Percentiles rank a stretch among this genome's conserved stretches.
These are phyloP conservation scores for Leiothrix lutea DNA, from an alignment of 2,113 vertebrate species.

Conservation along the genomic window DNA sequence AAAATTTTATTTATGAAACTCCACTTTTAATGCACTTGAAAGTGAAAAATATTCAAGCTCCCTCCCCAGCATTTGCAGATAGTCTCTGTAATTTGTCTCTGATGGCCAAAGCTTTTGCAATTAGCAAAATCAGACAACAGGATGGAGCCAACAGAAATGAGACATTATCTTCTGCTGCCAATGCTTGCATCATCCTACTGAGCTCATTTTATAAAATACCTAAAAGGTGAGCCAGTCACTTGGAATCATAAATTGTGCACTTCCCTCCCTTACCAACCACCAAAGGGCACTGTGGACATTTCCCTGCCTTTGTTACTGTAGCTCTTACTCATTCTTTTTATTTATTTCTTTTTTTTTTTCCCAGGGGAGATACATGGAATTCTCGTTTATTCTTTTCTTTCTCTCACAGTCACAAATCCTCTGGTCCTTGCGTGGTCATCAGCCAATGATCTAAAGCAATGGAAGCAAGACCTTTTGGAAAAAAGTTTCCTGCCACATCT, in stretches of 20 bases:
- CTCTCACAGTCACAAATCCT: not conserved
- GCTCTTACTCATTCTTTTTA: not conserved
- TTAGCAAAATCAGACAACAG: slow-evolving; percentile 20
- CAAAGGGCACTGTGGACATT: not conserved
- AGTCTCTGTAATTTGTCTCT: slow-evolving; percentile 6
- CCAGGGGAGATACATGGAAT: not conserved
- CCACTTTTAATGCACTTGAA: not conserved
- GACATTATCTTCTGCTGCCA: slow-evolving; percentile 28
- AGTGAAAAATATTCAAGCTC: not conserved
- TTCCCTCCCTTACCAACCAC: not conserved
- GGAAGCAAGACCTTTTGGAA: not conserved
- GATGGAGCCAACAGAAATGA: slow-evolving; percentile 46
- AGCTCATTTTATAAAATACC: slow-evolving; percentile 40
- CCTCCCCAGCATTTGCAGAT: not conserved
- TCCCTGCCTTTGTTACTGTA: not conserved
- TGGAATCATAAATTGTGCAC: not conserved
- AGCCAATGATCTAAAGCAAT: not conserved
- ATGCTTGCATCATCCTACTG: slow-evolving; percentile 34
- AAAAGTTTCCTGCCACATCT: not conserved
- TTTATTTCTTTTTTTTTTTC: not conserved
- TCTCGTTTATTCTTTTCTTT: not conserved
- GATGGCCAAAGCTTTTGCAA: not conserved
- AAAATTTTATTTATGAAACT: not conserved
- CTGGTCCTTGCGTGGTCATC: not conserved
- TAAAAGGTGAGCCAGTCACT: not conserved